Evolutionary conservation across 2,113 vertebrate genomes (phyloP).

Genomic region (Sceloporus undulatus): DNA sequence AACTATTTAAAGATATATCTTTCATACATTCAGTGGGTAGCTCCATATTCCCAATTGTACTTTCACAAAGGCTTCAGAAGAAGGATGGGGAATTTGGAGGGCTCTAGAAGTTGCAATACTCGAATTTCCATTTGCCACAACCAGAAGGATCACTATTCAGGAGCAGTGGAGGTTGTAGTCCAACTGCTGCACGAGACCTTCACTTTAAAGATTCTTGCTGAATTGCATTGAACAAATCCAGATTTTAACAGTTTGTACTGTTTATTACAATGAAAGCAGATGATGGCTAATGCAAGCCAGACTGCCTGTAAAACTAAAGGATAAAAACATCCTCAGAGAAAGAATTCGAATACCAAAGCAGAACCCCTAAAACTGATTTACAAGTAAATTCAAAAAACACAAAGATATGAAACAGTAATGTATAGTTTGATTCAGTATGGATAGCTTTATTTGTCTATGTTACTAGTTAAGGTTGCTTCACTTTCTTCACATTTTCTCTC

Average conservation of each 20-base stretch:
- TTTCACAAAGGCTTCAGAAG: not conserved
- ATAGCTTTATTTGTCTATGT: not conserved
- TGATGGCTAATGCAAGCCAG: conserved; percentile 23
- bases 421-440: not conserved
- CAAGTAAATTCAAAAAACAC: not conserved
- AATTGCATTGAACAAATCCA: conserved; percentile 5
- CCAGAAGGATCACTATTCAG: not conserved
- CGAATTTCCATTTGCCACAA: no score
- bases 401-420: not conserved
- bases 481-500: no score
- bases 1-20: not conserved
- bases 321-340: not conserved
- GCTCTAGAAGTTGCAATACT: no score
- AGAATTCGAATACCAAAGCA: not conserved
- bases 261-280: conserved; percentile 18
- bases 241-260: conserved; percentile 24
- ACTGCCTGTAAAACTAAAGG: conserved; percentile 25
- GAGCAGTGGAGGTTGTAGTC: not conserved
- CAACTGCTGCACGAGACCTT: not conserved
- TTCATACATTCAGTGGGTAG: no score
- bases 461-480: conserved; percentile 21
- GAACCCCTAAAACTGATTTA: not conserved
- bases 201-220: not conserved
- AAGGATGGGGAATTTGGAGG: not conserved
- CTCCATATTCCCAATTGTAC: not conserved